phyloP scores from a whole-genome alignment of 2,888 invertebrate genomes.

The Agrochola circellaris region DNA sequence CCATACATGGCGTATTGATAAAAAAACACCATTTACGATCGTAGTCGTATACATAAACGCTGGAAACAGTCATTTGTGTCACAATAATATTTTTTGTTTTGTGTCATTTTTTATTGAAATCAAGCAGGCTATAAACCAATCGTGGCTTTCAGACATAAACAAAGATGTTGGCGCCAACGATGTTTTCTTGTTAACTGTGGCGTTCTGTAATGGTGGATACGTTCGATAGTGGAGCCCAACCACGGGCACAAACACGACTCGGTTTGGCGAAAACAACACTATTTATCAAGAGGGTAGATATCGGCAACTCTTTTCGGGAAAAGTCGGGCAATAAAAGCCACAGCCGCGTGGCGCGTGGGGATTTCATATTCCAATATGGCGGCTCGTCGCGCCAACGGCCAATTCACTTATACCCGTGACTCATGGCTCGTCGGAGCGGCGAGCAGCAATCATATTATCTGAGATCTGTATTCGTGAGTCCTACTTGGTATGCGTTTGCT shows the following conservation, averaged over 20 bases:
- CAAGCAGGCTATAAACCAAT: slow-evolving; percentile 69
- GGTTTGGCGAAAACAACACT: slow-evolving; percentile 89
- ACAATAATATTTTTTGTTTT: slow-evolving; percentile 61
- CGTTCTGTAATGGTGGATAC: slow-evolving; percentile 66
- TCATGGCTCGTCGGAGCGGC: slow-evolving; percentile 73
- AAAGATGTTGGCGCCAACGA: slow-evolving; percentile 77
- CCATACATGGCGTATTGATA: slow-evolving; percentile 22
- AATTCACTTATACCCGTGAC: slow-evolving; percentile 84
- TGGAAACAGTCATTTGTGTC: slow-evolving; percentile 53
- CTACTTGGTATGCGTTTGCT: slow-evolving; percentile 57
- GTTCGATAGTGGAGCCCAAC: slow-evolving; percentile 68
- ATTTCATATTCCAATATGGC: slow-evolving; percentile 87
- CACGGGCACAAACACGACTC: slow-evolving; percentile 82
- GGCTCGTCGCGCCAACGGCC: slow-evolving; percentile 80
- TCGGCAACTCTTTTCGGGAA: slow-evolving; percentile 80
- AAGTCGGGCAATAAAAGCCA: slow-evolving; percentile 86
- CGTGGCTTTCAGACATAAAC: slow-evolving; percentile 76
- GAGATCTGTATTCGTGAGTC: slow-evolving; percentile 54
- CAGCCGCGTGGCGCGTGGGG: slow-evolving; percentile 77
- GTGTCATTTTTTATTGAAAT: slow-evolving; percentile 68
- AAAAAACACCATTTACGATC: slow-evolving; percentile 42
- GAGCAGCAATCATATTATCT: slow-evolving; percentile 64
- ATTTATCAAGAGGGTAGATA: slow-evolving; percentile 88
- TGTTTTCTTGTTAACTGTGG: slow-evolving; percentile 74
- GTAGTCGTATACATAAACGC: slow-evolving; percentile 39